Base-by-base conservation (phyloP, 1,140 invertebrate species). In the Antheraea pernyi region DNA sequence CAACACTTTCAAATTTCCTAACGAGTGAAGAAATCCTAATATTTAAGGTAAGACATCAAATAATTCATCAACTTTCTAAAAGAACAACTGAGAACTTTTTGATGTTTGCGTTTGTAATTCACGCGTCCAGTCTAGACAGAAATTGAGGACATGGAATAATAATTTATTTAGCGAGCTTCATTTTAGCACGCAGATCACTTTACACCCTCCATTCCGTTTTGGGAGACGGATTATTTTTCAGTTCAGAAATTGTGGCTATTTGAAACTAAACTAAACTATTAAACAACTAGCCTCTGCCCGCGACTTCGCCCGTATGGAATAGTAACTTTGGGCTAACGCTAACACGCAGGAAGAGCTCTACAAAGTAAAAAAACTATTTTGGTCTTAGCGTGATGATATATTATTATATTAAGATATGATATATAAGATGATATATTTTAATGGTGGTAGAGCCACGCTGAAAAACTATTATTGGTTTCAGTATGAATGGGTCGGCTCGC, bases 61-160 rank as follows among this genome's bases (percentile, higher is more conserved):
- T 63, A 63, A 16, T 13, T 63, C 61, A 63, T 61, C 10, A 61
- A 13, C 61, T 37, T 63, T 62, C 61, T 62, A 62, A 36, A 62
- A 62, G 22, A 62, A 62, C n/a, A 62, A 53, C 46, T 53, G 53
- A 42, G 64, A 39, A 65, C 13, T 65, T 19, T 19, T 22, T 61
- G 19, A 10, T 65, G 64, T 65, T 65, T 65, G 42, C 64, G 42
- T 48, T 48, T 48, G 42, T 65, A 42, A 65, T 65, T 65, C 39
- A 42, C 19, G 18, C 46, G 64, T 22, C 39, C 42, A 65, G 64
- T 65, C 64, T 65, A 65, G 64, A 65, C 62, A 19, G 37, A 42
- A 48, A 65, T 53, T 46, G 39, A 65, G 64, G 64, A 48, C 64
- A 48, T 48, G 64, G 39, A 42, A 53, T 63, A 37, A 30, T 37